Percentiles rank a stretch among this genome's conserved stretches.
Evolutionary conservation across 2,113 vertebrate species (phyloP).

Genomic region (Sinocyclocheilus grahami): DNA sequence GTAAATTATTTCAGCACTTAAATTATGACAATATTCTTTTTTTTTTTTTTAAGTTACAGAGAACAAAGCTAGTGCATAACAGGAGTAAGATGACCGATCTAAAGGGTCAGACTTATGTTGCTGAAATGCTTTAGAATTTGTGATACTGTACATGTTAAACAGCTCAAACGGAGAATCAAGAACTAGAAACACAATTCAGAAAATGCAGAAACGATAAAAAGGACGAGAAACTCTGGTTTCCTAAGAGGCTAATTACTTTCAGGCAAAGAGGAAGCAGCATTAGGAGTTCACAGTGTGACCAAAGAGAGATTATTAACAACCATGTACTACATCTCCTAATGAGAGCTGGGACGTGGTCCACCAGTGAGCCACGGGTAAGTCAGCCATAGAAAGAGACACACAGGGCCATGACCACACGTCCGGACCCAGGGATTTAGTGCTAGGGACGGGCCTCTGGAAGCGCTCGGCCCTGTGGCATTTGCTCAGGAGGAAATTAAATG

Average conservation of each 20-base stretch:
- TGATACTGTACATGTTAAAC: background rate
- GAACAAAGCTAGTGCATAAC: background rate
- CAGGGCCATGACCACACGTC: background rate
- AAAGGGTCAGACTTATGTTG: background rate
- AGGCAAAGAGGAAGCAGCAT: slow-evolving; percentile 72
- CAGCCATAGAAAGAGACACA: slow-evolving; percentile 45
- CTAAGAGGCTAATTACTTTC: slow-evolving; percentile 71
- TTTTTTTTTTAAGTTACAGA: background rate
- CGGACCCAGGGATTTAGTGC: background rate
- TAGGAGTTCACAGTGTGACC: slow-evolving; percentile 60
- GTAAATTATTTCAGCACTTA: background rate
- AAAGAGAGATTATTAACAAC: slow-evolving; percentile 69
- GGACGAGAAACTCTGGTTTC: slow-evolving; percentile 58
- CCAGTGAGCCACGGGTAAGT: slow-evolving; percentile 49
- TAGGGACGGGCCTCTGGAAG: slow-evolving; percentile 16
- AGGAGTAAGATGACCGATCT: background rate
- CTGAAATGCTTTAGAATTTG: background rate
- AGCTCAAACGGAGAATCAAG: slow-evolving; percentile 22
- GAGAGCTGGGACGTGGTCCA: slow-evolving; percentile 62
- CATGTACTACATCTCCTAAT: slow-evolving; percentile 72
- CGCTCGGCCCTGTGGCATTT: slow-evolving; percentile 36
- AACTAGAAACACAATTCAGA: slow-evolving; percentile 12
- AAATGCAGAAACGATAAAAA: slow-evolving; percentile 54
- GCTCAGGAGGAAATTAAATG: slow-evolving; percentile 42
- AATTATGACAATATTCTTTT: background rate